phyloP scores from a whole-genome alignment of 2,888 invertebrate genomes.

The Arctia plantaginis region DNA sequence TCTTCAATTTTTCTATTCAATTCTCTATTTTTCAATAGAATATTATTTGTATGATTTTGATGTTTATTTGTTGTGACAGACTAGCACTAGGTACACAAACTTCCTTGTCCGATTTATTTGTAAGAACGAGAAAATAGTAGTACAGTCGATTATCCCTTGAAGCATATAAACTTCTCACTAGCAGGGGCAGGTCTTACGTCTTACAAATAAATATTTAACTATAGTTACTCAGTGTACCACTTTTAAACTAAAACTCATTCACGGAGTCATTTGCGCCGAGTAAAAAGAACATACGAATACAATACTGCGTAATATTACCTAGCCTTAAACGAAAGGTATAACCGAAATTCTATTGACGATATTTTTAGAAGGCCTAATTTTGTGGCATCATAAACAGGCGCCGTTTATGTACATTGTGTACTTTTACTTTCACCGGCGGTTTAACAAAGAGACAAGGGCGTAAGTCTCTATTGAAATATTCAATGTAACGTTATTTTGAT shows the following conservation, averaged over 20 bases:
- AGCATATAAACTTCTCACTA: not conserved
- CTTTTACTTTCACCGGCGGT: conserved; percentile 74
- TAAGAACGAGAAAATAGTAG: too few relatives aligned
- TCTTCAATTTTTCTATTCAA: too few relatives aligned
- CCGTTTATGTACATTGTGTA: conserved; percentile 49
- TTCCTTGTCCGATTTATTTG: too few relatives aligned
- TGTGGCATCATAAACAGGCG: conserved; percentile 58
- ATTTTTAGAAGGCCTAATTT: conserved; percentile 46
- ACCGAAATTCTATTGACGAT: conserved; percentile 35
- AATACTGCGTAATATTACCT: conserved; percentile 18
- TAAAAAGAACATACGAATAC: conserved; percentile 21
- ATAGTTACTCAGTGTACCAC: not conserved
- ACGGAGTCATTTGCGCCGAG: conserved; percentile 3
- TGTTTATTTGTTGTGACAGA: too few relatives aligned
- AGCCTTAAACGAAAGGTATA: conserved; percentile 21
- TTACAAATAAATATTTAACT: not conserved
- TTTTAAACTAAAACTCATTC: not conserved
- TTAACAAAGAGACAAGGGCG: conserved; percentile 62
- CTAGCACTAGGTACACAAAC: too few relatives aligned
- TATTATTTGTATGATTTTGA: too few relatives aligned
- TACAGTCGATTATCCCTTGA: too few relatives aligned
- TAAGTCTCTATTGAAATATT: conserved; percentile 56
- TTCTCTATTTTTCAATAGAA: too few relatives aligned
- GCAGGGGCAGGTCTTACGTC: not conserved
- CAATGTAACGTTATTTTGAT: conserved; percentile 70